Conservation (phyloP, 2,113 vertebrate species). For the Etheostoma spectabile region DNA sequence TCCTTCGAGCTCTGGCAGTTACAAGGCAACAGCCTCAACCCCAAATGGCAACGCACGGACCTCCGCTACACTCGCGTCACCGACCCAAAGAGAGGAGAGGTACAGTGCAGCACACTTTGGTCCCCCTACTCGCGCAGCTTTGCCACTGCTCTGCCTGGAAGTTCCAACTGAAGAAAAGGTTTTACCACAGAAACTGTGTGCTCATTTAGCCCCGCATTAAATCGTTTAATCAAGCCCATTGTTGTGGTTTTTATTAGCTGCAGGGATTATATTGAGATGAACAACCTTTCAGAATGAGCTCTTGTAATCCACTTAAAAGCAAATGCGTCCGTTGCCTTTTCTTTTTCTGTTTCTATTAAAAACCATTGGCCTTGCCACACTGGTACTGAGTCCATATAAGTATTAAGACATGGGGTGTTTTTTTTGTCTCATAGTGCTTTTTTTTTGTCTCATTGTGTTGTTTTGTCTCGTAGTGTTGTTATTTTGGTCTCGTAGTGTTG, state of each 20-base stretch:
- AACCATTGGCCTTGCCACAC: neutral
- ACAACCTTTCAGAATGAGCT: constrained; percentile 20
- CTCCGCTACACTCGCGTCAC: constrained; percentile 94
- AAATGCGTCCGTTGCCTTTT: constrained; percentile 21
- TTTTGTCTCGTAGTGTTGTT: too few species aligned
- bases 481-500: too few species aligned
- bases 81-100: constrained; percentile 95
- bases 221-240: constrained; percentile 39
- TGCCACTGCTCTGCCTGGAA: neutral
- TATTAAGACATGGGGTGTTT: neutral
- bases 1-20: constrained; percentile 99
- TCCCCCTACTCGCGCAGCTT: neutral
- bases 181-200: constrained; percentile 19
- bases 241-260: constrained; percentile 18
- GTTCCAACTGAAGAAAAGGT: neutral
- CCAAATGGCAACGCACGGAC: constrained; percentile 95
- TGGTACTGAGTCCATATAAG: neutral
- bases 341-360: neutral
- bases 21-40: constrained; percentile 97
- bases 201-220: constrained; percentile 24
- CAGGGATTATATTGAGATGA: constrained; percentile 18
- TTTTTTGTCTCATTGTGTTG: too few species aligned
- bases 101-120: constrained; percentile 57
- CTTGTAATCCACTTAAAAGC: constrained; percentile 30
- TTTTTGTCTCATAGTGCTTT: too few species aligned